Percentiles rank a stretch among this genome's conserved stretches.
phyloP scores from a whole-genome alignment of 2,113 vertebrate species.

The Apteryx owenii region DNA sequence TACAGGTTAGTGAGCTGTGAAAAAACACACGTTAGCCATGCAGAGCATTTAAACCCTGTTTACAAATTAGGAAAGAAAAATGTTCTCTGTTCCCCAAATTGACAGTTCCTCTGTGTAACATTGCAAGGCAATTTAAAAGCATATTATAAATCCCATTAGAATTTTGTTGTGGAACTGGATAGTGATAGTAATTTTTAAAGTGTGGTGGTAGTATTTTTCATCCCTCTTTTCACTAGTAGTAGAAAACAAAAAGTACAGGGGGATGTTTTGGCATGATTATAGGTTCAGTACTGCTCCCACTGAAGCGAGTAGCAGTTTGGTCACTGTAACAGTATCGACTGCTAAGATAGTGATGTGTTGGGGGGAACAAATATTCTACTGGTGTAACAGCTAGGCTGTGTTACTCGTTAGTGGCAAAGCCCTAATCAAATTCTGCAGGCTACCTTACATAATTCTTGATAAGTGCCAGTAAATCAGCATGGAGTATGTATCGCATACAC shows the following conservation, averaged over 20 bases:
- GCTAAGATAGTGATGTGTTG: neutral
- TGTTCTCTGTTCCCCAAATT: neutral
- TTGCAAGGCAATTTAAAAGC: neutral
- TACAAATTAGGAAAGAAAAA: neutral
- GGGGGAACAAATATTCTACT: neutral
- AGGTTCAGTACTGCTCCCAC: neutral
- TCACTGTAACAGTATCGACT: too few relatives aligned
- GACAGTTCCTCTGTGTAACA: neutral
- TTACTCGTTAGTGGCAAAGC: neutral
- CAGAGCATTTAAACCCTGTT: fast-evolving
- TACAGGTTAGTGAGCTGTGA: fast-evolving
- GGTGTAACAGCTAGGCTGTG: neutral
- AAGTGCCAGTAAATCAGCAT: neutral
- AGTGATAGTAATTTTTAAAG: neutral
- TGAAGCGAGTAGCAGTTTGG: neutral
- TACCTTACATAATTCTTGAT: neutral
- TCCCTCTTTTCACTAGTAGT: neutral
- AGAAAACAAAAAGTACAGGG: fast-evolving
- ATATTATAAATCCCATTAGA: fast-evolving
- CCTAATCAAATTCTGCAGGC: neutral
- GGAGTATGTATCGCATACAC: neutral
- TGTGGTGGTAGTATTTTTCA: fast-evolving
- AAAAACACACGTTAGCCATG: neutral
- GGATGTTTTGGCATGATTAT: neutral
- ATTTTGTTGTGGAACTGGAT: neutral